phyloP scores from a whole-genome alignment of 2,888 invertebrate genomes.

The Craniophora ligustri region DNA sequence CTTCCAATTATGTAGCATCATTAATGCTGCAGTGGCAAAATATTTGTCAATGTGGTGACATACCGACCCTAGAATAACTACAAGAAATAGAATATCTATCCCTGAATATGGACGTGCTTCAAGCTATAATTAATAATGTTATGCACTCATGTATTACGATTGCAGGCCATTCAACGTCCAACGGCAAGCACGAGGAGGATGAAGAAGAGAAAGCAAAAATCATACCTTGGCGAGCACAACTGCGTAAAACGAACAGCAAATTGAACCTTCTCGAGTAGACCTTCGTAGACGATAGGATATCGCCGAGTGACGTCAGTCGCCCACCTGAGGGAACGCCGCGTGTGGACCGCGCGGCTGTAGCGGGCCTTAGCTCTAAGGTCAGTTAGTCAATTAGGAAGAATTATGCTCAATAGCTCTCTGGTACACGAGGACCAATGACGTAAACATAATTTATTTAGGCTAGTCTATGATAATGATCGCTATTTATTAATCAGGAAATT shows the following conservation, averaged over 20 bases:
- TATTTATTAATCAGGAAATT: slow-evolving; percentile 49
- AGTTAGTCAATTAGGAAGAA: slow-evolving; percentile 43
- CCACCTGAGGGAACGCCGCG: slow-evolving; percentile 33
- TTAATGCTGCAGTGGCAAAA: too few species aligned
- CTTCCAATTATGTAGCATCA: too few species aligned
- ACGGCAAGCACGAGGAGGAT: slow-evolving; percentile 81
- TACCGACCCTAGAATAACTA: too few species aligned
- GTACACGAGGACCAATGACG: slow-evolving; percentile 11
- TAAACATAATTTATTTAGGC: slow-evolving; percentile 50
- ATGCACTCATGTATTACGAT: slow-evolving; percentile 19
- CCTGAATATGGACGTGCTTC: too few species aligned
- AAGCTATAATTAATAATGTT: too few species aligned
- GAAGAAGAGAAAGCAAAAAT: slow-evolving; percentile 91
- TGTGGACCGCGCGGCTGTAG: slow-evolving; percentile 47
- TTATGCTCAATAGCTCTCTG: slow-evolving; percentile 42
- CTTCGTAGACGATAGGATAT: slow-evolving; percentile 3
- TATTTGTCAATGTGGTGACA: too few species aligned
- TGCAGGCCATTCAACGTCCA: slow-evolving; percentile 75
- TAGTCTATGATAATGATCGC: slow-evolving; percentile 45
- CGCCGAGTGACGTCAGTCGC: slow-evolving; percentile 36
- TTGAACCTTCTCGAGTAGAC: slow-evolving; percentile 92
- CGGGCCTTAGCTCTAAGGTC: slow-evolving; percentile 27
- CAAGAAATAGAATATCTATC: too few species aligned
- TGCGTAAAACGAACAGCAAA: slow-evolving; percentile 96
- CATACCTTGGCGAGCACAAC: slow-evolving; percentile 96